Conservation (phyloP, 1,140 invertebrate genomes). For the Nasonia vitripennis region DNA sequence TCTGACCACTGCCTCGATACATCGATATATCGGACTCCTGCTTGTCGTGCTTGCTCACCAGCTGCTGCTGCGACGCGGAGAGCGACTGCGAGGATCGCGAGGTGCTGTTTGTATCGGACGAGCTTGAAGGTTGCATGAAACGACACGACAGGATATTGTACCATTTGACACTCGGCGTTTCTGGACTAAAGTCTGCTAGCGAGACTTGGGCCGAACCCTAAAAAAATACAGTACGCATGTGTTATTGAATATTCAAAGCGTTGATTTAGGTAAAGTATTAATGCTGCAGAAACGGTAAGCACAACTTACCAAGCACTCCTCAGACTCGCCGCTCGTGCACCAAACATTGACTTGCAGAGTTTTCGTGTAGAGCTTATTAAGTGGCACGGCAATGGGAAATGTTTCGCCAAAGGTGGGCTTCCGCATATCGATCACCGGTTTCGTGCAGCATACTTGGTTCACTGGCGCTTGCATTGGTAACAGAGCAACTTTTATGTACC, state of each 20-base stretch:
- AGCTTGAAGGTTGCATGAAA: conserved; percentile 82
- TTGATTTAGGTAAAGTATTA: conserved; percentile 57
- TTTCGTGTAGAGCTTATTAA: conserved; percentile 87
- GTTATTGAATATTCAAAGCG: neutral
- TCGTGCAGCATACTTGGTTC: conserved; percentile 82
- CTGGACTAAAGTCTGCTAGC: conserved; percentile 93
- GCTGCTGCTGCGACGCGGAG: conserved; percentile 52
- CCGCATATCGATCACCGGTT: conserved; percentile 82
- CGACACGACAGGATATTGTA: conserved; percentile 95
- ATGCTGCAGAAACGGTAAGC: neutral
- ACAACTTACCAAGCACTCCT: conserved; percentile 88
- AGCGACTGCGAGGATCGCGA: conserved; percentile 49
- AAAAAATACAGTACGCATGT: neutral
- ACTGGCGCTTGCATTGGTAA: conserved; percentile 81
- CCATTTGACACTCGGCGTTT: conserved; percentile 89
- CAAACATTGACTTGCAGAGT: conserved; percentile 93
- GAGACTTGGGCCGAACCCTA: conserved; percentile 97
- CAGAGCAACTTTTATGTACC: conserved; percentile 87
- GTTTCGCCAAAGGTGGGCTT: conserved; percentile 89
- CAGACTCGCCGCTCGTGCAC: conserved; percentile 80
- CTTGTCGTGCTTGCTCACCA: conserved; percentile 68
- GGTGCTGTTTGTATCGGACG: conserved; percentile 58
- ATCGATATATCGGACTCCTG: conserved; percentile 75
- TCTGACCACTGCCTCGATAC: conserved; percentile 81
- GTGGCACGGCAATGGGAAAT: conserved; percentile 84